These are phyloP conservation scores for Meloidogyne exigua DNA, from an alignment of 1,140 invertebrate genomes.

Conservation along the genomic window DNA sequence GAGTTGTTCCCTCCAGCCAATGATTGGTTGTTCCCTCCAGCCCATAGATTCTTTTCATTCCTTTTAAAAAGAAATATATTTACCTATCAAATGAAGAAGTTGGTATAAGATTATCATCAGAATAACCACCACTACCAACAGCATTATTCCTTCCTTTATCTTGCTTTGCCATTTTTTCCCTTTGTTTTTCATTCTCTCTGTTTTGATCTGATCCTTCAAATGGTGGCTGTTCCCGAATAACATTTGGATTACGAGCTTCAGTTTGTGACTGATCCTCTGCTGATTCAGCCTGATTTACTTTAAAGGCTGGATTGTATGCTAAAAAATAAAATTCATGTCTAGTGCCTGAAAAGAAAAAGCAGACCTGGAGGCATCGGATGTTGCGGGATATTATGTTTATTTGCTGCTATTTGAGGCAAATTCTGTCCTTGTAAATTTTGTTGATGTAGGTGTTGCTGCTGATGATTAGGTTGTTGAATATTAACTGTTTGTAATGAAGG, in stretches of 20 bases:
- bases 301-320: conserved; percentile 29
- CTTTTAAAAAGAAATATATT: too few species aligned
- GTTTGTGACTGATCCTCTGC: not conserved
- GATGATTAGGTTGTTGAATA: not conserved
- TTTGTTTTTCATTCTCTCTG: not conserved
- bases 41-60: not conserved
- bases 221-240: not conserved
- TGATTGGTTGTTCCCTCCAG: not conserved
- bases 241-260: not conserved
- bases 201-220: not conserved
- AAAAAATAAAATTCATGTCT: not conserved
- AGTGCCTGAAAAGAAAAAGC: too few species aligned
- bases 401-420: not conserved
- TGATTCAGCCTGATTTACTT: conserved; percentile 22
- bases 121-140: not conserved
- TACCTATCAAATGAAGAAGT: not conserved
- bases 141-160: conserved; percentile 10
- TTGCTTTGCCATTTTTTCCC: not conserved
- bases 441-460: not conserved
- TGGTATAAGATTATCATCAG: not conserved
- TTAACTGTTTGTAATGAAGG: not conserved
- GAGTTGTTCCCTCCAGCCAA: too few species aligned
- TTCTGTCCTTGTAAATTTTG: not conserved
- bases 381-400: not conserved
- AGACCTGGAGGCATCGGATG: not conserved